phyloP scores from a whole-genome alignment of 2,888 invertebrate genomes.

The Hipparchia sbordonii region DNA sequence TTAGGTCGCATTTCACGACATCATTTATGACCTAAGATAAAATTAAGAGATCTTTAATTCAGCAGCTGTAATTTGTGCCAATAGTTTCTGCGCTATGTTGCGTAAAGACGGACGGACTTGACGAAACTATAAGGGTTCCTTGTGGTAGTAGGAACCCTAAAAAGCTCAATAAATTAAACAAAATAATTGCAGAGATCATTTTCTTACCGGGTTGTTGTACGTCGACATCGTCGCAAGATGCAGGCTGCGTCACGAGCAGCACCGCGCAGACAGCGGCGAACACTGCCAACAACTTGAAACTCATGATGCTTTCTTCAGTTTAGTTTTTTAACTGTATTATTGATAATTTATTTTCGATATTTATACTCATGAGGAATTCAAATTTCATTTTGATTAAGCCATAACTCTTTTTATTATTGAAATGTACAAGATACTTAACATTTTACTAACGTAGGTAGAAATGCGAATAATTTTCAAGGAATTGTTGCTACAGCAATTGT shows the following conservation, averaged over 20 bases:
- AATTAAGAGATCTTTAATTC: too few relatives aligned
- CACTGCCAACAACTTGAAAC: slow-evolving; percentile 6
- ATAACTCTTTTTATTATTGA: too few relatives aligned
- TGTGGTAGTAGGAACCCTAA: background rate
- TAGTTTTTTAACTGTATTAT: slow-evolving; percentile 7
- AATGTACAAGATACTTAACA: too few relatives aligned
- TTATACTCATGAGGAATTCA: background rate
- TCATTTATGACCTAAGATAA: too few relatives aligned
- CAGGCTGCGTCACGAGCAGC: background rate
- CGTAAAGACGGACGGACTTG: too few relatives aligned
- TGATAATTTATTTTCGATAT: background rate
- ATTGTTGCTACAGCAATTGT: too few relatives aligned
- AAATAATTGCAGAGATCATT: background rate
- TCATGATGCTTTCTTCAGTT: slow-evolving; percentile 10
- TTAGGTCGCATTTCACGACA: too few relatives aligned
- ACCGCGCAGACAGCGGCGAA: slow-evolving; percentile 10
- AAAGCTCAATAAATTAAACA: background rate
- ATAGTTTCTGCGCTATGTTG: too few relatives aligned
- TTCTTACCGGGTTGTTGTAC: slow-evolving; percentile 12
- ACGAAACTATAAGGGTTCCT: too few relatives aligned
- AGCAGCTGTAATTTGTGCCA: too few relatives aligned
- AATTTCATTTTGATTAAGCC: background rate
- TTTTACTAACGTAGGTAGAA: too few relatives aligned
- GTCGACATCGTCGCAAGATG: background rate
- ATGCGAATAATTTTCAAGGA: too few relatives aligned